Evolutionary conservation across 2,888 invertebrate species (phyloP).

Genomic region (Apamea monoglypha): DNA sequence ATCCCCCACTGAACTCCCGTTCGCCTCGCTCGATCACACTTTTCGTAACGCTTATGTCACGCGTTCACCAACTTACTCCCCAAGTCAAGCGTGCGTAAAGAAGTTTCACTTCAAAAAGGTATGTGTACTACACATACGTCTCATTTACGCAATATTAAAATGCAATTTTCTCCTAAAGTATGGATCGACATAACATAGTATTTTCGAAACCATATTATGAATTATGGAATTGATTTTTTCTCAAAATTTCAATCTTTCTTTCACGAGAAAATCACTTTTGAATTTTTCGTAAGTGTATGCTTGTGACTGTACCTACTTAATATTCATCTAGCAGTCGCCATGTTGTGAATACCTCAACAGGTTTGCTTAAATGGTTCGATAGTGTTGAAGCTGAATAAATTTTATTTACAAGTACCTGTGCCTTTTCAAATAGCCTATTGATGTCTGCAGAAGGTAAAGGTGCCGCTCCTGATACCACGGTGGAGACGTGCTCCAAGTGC

Average conservation of each 20-base stretch:
- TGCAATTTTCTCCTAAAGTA: background rate
- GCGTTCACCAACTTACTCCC: no score
- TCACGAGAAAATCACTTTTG: background rate
- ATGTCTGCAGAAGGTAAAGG: conserved; percentile 91
- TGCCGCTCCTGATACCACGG: conserved; percentile 92
- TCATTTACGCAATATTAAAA: background rate
- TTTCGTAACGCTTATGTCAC: no score
- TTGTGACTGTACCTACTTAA: no score
- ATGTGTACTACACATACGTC: background rate
- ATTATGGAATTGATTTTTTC: background rate
- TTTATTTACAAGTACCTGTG: conserved; percentile 70
- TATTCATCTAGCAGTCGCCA: background rate
- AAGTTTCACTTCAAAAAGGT: no score
- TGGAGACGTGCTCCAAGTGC: conserved; percentile 89
- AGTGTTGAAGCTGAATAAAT: background rate
- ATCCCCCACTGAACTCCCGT: no score
- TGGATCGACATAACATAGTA: background rate
- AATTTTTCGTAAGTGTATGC: no score
- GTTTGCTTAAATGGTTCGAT: background rate
- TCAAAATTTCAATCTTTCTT: background rate
- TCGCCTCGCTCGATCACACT: no score
- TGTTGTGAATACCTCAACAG: background rate
- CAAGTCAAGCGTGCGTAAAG: no score
- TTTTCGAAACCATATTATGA: background rate
- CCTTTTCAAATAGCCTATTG: conserved; percentile 87